These are phyloP conservation scores for Poeciliopsis turneri DNA, from an alignment of 2,797 vertebrate genomes.

Conservation along the genomic window DNA sequence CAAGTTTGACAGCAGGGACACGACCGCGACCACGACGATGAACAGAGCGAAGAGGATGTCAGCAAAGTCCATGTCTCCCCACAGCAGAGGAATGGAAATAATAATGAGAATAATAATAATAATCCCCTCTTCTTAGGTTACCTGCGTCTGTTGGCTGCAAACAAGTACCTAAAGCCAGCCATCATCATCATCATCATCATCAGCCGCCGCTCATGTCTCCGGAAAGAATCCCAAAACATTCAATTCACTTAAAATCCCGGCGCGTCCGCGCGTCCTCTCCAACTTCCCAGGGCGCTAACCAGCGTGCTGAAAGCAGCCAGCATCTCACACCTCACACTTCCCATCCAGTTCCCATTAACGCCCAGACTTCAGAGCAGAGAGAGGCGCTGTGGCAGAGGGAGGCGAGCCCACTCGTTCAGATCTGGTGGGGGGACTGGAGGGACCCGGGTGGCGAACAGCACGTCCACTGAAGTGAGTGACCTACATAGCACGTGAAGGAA, in stretches of 20 bases:
- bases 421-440: conserved; percentile 5
- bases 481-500: conserved; percentile 15
- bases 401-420: conserved; percentile 21
- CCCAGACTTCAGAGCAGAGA: conserved; percentile 12
- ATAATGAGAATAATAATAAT: too few species aligned
- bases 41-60: conserved; percentile 83
- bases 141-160: conserved; percentile 46
- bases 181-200: conserved; percentile 63
- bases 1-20: conserved; percentile 84
- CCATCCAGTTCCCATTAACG: conserved; percentile 20
- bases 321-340: conserved; percentile 36
- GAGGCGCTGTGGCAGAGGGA: conserved; percentile 14
- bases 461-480: conserved; percentile 19
- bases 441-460: conserved; percentile 8
- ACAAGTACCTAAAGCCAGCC: conserved; percentile 41
- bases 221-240: conserved; percentile 8
- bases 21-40: conserved; percentile 83
- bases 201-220: conserved; percentile 36
- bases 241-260: conserved; percentile 46
- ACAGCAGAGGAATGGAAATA: conserved; percentile 57
- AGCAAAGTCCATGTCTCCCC: conserved; percentile 89
- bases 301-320: conserved; percentile 75
- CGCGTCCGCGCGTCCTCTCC: conserved; percentile 51
- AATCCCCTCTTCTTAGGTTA: conserved; percentile 23
- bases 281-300: conserved; percentile 77